Evolutionary conservation across 2,113 vertebrate genomes (phyloP), one percentile per base, ranked within the genome.

Genomic region (Echinops telfairi): DNA sequence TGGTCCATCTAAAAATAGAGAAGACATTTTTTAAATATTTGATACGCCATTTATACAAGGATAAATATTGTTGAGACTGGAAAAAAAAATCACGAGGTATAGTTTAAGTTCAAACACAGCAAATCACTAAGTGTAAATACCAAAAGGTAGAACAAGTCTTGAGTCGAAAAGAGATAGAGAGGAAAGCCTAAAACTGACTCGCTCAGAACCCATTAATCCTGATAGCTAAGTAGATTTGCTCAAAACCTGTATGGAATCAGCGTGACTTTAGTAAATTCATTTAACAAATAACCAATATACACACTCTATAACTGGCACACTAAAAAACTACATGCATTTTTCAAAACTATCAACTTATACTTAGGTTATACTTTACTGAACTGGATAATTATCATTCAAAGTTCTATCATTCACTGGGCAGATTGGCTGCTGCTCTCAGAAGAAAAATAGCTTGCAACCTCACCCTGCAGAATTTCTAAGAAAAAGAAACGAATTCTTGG

Each of bases 1-100:
- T 99, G 98, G 90, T 99, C 99, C 96, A 98, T 96, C 99, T 99
- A 96, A 66, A 96, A 94, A 64, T 88, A 70, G 4, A 91, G 0
- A 64, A 77, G 36, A 36, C 12, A 93, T 29, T 66, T 92, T 71
- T 53, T 94, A 78, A 85, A 93, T 85, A 94, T 66, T 1, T 95
- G 36, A 90, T 92, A 94, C 62, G 23, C 29, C 47, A 58, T 57
- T 91, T 88, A 81, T 8, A 31, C 53, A 19, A 60, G 14, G 25
- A 15, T 71, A 90, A 83, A 47, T 78, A 81, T 10, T 84, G 6
- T 27, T 77, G 81, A 90, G 10, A 66, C 8, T 27, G 2, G 14
- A 76, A 16, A 43, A 16, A 93, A 90, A 90, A 53, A 36, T 43
- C 62, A 62, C 40, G 47, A 71, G 20, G 64, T 19, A 78, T 25